Evolutionary conservation across 2,797 vertebrate species (phyloP).

Genomic region (Artibeus jamaicensis): DNA sequence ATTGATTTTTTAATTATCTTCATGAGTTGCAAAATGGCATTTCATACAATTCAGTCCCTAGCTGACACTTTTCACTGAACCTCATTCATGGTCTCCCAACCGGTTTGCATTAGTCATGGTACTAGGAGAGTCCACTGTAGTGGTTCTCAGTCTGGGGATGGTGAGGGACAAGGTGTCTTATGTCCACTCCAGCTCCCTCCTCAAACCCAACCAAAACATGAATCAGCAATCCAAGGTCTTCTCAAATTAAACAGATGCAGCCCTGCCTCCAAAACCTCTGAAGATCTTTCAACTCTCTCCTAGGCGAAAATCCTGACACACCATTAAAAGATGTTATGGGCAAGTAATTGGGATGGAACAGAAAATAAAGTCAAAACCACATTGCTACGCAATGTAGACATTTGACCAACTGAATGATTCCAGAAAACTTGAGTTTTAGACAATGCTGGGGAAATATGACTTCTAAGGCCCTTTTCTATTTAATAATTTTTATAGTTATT

Average conservation of each 20-base stretch:
- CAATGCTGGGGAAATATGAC: background rate
- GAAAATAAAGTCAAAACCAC: background rate
- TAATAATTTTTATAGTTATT: background rate
- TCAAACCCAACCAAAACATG: background rate
- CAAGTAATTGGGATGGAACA: accelerated
- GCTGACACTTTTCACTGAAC: background rate
- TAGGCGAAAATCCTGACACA: background rate
- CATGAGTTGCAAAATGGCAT: constrained; percentile 6
- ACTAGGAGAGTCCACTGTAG: background rate
- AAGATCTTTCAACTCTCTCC: background rate
- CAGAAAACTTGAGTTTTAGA: background rate
- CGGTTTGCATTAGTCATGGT: background rate
- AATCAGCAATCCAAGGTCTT: background rate
- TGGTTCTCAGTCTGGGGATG: background rate
- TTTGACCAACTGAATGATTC: background rate
- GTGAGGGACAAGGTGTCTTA: background rate
- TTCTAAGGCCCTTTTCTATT: background rate
- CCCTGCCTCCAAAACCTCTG: background rate
- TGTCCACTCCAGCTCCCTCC: background rate
- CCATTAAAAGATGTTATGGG: background rate
- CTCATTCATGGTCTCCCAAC: background rate
- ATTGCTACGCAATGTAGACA: background rate
- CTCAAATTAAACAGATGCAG: background rate
- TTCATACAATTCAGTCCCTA: background rate
- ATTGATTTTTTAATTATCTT: constrained; percentile 27